Evolutionary conservation across 2,888 invertebrate genomes (phyloP).

Genomic region (Leptinotarsa peninsularis): DNA sequence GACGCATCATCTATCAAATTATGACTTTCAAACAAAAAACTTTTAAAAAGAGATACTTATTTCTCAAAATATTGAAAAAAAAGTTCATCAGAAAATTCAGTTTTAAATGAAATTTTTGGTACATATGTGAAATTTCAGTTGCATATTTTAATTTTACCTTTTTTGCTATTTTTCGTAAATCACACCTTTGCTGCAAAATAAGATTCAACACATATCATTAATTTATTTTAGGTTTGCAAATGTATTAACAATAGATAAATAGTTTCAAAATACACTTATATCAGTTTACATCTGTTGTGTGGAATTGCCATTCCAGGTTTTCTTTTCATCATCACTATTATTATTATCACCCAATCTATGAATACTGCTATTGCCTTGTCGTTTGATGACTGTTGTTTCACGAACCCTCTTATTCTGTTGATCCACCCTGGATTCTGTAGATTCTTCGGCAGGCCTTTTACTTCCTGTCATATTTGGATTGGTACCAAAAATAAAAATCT

Average conservation of each 20-base stretch:
- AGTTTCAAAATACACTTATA: background rate
- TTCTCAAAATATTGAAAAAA: no score
- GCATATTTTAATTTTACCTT: no score
- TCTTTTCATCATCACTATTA: slow-evolving; percentile 86
- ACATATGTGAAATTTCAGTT: no score
- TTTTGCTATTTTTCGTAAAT: no score
- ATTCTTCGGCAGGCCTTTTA: slow-evolving; percentile 32
- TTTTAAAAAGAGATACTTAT: no score
- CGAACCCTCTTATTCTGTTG: slow-evolving; percentile 46
- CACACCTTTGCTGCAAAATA: no score
- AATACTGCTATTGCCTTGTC: slow-evolving; percentile 78
- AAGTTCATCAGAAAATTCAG: no score
- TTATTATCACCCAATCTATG: slow-evolving; percentile 78
- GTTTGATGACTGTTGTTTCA: slow-evolving; percentile 64
- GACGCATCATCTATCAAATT: no score
- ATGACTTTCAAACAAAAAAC: no score
- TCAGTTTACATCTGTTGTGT: slow-evolving; percentile 86
- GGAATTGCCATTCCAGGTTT: slow-evolving; percentile 97
- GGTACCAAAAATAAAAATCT: slow-evolving; percentile 64
- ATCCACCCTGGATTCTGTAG: slow-evolving; percentile 30
- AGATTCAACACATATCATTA: background rate
- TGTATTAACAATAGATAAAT: background rate
- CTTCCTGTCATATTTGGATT: slow-evolving; percentile 56
- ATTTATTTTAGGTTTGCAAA: background rate
- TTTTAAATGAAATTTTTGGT: no score